These are phyloP conservation scores for Drosophila sulfurigaster DNA, from an alignment of 1,140 invertebrate species.

Conservation along the genomic window DNA sequence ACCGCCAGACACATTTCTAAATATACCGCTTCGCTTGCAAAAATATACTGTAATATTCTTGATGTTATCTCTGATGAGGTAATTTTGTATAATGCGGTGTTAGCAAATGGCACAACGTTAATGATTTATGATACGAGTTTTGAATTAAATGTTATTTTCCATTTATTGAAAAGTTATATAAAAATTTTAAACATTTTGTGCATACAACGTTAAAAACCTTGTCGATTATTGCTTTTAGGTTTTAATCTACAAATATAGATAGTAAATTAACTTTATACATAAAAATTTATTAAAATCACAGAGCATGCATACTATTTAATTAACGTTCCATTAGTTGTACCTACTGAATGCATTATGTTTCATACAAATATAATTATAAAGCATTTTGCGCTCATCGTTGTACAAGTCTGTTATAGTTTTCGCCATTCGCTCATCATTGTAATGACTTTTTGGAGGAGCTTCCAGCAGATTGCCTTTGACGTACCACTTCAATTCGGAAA, in stretches of 20 bases:
- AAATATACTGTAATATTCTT: neutral
- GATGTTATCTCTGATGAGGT: no score
- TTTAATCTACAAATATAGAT: neutral
- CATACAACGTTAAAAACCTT: no score
- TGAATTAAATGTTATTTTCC: no score
- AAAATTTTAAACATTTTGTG: no score
- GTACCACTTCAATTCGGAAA: conserved; percentile 54
- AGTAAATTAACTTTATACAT: neutral
- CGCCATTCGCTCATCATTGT: conserved; percentile 54
- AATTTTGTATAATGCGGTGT: no score
- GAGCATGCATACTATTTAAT: neutral
- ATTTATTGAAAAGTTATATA: no score
- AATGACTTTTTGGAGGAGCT: conserved; percentile 62
- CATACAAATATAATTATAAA: conserved; percentile 57
- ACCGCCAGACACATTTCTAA: neutral
- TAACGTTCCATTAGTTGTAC: conserved; percentile 5
- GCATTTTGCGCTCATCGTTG: conserved; percentile 48
- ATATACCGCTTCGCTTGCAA: neutral
- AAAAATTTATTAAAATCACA: conserved; percentile 33
- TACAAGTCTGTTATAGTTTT: conserved; percentile 49
- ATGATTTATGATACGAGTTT: no score
- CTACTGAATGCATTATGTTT: conserved; percentile 22
- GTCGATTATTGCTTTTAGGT: no score
- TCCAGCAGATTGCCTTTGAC: conserved; percentile 60
- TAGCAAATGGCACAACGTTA: no score